Evolutionary conservation across 2,797 vertebrate genomes (phyloP).

Genomic region (Menidia menidia): DNA sequence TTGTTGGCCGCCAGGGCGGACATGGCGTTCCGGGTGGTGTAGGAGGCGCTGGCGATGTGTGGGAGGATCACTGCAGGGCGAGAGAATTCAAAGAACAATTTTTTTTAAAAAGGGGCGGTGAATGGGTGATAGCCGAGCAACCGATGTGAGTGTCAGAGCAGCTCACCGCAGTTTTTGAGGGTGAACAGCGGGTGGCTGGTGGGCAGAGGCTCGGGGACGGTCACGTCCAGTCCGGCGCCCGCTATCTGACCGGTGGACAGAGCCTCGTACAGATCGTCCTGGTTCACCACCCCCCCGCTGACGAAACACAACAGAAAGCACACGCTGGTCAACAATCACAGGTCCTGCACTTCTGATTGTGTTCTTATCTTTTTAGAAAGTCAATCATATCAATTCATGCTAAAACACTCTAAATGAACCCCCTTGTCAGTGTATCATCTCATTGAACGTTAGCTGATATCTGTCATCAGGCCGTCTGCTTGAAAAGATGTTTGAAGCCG

Average conservation of each 20-base stretch:
- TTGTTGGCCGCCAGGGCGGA: conserved; percentile 86
- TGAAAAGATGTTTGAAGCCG: not conserved
- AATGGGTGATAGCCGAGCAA: not conserved
- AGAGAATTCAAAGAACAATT: conserved; percentile 10
- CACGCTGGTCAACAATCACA: conserved; percentile 4
- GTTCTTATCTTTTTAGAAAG: not conserved
- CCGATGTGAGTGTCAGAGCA: not conserved
- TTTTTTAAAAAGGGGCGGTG: not conserved
- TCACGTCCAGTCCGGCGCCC: conserved; percentile 81
- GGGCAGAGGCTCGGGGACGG: conserved; percentile 82
- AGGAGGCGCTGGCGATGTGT: conserved; percentile 87
- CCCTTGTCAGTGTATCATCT: no score
- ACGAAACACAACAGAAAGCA: conserved; percentile 17
- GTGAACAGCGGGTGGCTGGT: conserved; percentile 79
- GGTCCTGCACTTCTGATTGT: not conserved
- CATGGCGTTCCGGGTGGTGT: conserved; percentile 86
- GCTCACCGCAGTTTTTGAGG: conserved; percentile 83
- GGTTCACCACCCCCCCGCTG: conserved; percentile 83
- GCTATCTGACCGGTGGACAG: conserved; percentile 77
- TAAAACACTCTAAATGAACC: no score
- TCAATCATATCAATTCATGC: no score
- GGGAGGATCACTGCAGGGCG: conserved; percentile 85
- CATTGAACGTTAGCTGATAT: no score
- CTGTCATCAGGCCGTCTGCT: not conserved
- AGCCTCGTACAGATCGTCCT: conserved; percentile 83